Evolutionary conservation across 2,113 vertebrate genomes (phyloP).

Genomic region (Anarrhichthys ocellatus): DNA sequence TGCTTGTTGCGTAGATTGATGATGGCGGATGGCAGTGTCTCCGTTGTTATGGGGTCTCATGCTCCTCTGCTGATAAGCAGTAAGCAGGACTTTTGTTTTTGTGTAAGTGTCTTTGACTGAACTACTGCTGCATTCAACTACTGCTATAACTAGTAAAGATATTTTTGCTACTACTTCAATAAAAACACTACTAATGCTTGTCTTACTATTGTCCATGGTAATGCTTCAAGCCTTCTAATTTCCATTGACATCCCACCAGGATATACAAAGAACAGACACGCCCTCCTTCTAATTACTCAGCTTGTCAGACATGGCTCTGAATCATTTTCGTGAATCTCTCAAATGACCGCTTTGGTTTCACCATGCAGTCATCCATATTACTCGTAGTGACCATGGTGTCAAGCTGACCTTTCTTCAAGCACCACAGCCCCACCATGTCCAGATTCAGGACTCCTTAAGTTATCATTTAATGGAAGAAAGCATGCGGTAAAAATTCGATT

Average conservation of each 20-base stretch:
- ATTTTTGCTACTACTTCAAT: too few species aligned
- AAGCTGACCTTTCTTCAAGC: slow-evolving; percentile 60
- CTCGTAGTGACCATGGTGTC: slow-evolving; percentile 35
- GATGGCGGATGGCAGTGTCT: too few species aligned
- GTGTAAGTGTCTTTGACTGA: too few species aligned
- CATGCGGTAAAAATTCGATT: not conserved
- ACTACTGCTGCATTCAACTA: too few species aligned
- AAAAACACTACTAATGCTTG: not conserved
- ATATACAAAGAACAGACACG: slow-evolving; percentile 1
- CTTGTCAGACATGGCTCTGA: slow-evolving; percentile 16
- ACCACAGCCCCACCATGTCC: slow-evolving; percentile 5
- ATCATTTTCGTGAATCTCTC: slow-evolving; percentile 30
- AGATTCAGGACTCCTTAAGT: not conserved
- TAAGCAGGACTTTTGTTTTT: too few species aligned
- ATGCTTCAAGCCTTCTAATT: not conserved
- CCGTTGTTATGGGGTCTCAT: too few species aligned
- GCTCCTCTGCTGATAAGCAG: too few species aligned
- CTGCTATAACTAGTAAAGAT: too few species aligned
- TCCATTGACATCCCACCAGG: slow-evolving; percentile 15
- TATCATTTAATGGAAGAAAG: slow-evolving; percentile 8
- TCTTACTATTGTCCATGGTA: not conserved
- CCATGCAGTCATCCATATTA: slow-evolving; percentile 48
- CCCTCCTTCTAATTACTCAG: slow-evolving; percentile 28
- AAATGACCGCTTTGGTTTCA: slow-evolving; percentile 42
- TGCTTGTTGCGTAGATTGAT: too few species aligned